Percentiles rank a stretch among this genome's conserved stretches.
These are phyloP conservation scores for Boulengeromyrus knoepffleri DNA, from an alignment of 2,113 vertebrate species.

Conservation along the genomic window DNA sequence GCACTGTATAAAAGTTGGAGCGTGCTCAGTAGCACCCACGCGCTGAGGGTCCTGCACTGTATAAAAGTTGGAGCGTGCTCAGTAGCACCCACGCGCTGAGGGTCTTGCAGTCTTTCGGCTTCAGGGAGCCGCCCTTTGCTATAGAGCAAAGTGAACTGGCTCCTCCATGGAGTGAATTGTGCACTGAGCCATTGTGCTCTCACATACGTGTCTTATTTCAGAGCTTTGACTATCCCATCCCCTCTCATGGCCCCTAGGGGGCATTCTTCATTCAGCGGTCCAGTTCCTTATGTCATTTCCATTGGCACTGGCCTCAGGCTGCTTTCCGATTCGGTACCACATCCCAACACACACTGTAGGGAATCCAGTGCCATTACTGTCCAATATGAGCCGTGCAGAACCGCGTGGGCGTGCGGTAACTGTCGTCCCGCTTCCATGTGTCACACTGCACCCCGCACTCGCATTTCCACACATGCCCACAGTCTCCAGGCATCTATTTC, in stretches of 20 bases:
- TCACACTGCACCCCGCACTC: background rate
- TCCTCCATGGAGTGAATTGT: background rate
- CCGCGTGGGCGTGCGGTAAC: background rate
- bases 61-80: background rate
- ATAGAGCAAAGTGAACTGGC: background rate
- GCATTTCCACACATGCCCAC: background rate
- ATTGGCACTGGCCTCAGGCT: background rate
- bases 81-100: background rate
- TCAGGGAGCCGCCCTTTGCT: background rate
- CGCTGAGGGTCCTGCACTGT: background rate
- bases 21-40: background rate
- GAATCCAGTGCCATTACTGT: background rate
- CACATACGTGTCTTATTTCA: background rate
- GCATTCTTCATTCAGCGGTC: background rate
- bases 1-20: background rate
- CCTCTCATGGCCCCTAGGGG: background rate
- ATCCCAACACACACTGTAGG: background rate
- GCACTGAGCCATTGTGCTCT: background rate
- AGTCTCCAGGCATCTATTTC: background rate
- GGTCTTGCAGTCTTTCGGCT: background rate
- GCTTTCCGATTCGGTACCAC: background rate
- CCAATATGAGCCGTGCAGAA: background rate
- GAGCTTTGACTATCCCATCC: background rate
- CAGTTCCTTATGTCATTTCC: background rate
- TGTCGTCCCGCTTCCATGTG: background rate